Evolutionary conservation across 1,140 invertebrate genomes (phyloP), one percentile per base, ranked within the genome.

Genomic region (Cydia fagiglandana): DNA sequence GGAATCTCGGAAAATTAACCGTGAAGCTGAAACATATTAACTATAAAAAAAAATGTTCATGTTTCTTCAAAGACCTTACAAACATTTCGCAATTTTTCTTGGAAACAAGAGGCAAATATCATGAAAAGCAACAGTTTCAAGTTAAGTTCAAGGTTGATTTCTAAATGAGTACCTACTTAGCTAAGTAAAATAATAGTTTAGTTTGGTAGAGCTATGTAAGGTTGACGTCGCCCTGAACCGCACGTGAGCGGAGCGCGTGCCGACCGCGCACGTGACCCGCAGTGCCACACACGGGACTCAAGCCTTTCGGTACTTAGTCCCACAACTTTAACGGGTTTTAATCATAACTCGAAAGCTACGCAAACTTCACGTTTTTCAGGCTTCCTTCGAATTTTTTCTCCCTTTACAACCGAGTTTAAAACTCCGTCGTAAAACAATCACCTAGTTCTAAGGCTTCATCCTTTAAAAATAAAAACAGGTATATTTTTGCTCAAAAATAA

Each of bases 321-420:
- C 66, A 28, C 10, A 34, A 68, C 66, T 70, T 70, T n/a, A 70
- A 70, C 66, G 28, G 28, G 28, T 34, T 68, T 64, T 68, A 68
- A 68, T 68, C 64, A 68, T 38, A 70, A 70, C 30, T 70, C 66
- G 45, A 73, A 50, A 17, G 17, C 38, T 45, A 17, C 73, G 24
- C 73, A 45, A 45, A 28, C 28, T 28, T 73, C 10, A 41, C 45
- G 12, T 53, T 50, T 50, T 5, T n/a, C 47, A 28, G 41, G 28
- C 15, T 73, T 73, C 73, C 20, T 73, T 53, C 41, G 9, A 15
- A 5, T 30, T 70, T 70, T 70, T 61, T 61, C 17, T 17, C 34
- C 13, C 13, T 68, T 68, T 68, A 34, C 20, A 34, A 64, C 12
- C n/a, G 34, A 70, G 66, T 38, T 70, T 66, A 34, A 66, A 66